Conservation (phyloP, 92 coral and sea anemone species). For the Nematostella vectensis region DNA sequence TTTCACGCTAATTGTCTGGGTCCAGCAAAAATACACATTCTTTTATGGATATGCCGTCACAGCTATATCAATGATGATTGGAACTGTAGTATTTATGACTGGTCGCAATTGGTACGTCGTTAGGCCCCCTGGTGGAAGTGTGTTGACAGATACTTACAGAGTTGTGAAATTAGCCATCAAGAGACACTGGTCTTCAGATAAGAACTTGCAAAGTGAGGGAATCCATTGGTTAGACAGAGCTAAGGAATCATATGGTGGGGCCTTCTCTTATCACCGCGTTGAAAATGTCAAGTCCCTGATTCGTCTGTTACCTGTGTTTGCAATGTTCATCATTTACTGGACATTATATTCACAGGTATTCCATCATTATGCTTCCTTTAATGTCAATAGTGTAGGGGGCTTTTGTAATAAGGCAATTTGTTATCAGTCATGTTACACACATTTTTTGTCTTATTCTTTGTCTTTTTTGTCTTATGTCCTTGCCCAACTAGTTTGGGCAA, state of each 20-base stretch:
- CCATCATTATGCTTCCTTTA: no score
- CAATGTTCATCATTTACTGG: constrained; percentile 69
- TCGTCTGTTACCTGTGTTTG: constrained; percentile 66
- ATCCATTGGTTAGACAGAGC: constrained; percentile 75
- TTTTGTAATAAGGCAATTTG: no score
- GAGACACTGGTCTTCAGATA: constrained; percentile 2
- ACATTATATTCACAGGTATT: constrained; percentile 81
- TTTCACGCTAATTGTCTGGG: constrained; percentile 64
- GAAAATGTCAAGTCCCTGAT: constrained; percentile 79
- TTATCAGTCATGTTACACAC: no score
- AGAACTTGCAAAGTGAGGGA: constrained; percentile 3
- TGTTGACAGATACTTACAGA: constrained; percentile 50
- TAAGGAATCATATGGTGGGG: constrained; percentile 60
- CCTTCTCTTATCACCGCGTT: constrained; percentile 51
- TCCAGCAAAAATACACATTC: constrained; percentile 53
- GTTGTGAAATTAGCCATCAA: constrained; percentile 44
- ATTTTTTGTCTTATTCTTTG: no score
- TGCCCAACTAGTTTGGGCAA: no score
- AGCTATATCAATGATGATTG: constrained; percentile 56
- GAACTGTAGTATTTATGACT: constrained; percentile 42
- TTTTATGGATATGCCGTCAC: constrained; percentile 75
- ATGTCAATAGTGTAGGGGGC: no score
- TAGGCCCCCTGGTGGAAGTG: constrained; percentile 80
- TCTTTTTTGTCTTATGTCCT: no score
- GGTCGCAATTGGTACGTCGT: constrained; percentile 51